Percentiles rank a stretch among this genome's conserved stretches.
phyloP scores from a whole-genome alignment of 2,113 vertebrate genomes.

The Gopherus evgoodei region DNA sequence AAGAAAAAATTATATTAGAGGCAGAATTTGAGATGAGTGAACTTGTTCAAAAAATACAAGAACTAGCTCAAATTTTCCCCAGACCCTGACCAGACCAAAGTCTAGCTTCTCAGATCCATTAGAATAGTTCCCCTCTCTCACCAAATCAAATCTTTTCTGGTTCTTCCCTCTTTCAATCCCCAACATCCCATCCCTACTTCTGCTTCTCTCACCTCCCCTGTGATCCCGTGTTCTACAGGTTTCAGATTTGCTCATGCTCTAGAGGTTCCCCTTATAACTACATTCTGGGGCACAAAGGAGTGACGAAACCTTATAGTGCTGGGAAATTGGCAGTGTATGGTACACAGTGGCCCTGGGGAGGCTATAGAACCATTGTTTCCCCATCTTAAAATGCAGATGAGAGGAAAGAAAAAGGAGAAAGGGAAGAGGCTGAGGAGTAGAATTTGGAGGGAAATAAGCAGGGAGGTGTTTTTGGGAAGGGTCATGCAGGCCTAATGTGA shows the following conservation, averaged over 20 bases:
- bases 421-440: not conserved
- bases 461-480: not conserved
- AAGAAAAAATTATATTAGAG: not conserved
- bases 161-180: not conserved
- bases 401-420: not conserved
- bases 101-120: not conserved
- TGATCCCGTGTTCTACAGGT: not conserved
- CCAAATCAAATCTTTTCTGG: not conserved
- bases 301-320: not conserved
- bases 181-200: not conserved
- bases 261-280: not conserved
- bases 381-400: not conserved
- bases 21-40: not conserved
- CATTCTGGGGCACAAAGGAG: not conserved
- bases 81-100: not conserved
- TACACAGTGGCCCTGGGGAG: not conserved
- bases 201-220: not conserved
- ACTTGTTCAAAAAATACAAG: not conserved
- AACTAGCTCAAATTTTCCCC: not conserved
- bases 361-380: not conserved
- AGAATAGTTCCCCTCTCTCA: not conserved
- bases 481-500: not conserved
- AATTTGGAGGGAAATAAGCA: not conserved
- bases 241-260: not conserved
- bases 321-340: not conserved